A percentile compares a stretch with the other conserved stretches of the same genome.
phyloP scores from a whole-genome alignment of 2,888 invertebrate species.

The Orthosia gracilis region DNA sequence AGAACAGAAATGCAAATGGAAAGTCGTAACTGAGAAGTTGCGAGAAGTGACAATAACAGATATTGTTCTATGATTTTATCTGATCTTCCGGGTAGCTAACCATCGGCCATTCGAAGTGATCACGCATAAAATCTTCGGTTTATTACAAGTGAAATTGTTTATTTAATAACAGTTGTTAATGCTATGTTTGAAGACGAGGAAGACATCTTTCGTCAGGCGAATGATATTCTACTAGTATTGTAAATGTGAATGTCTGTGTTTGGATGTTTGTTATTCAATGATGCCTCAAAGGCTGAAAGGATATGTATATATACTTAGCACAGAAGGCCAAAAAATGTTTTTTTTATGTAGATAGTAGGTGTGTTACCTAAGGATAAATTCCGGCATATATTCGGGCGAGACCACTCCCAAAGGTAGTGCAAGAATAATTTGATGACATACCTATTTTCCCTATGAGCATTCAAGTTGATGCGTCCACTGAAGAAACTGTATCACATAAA shows the following conservation, averaged over 20 bases:
- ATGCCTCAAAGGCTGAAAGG: neutral
- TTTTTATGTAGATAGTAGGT: neutral
- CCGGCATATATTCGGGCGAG: neutral
- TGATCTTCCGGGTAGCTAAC: slow-evolving; percentile 35
- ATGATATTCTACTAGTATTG: slow-evolving; percentile 3
- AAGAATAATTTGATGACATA: slow-evolving; percentile 6
- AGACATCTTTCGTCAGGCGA: slow-evolving; percentile 37
- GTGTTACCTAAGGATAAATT: no score
- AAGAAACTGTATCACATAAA: slow-evolving; percentile 22
- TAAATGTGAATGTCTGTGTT: neutral
- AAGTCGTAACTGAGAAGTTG: slow-evolving; percentile 45
- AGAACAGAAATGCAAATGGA: slow-evolving; percentile 47
- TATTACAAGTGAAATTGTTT: slow-evolving; percentile 26
- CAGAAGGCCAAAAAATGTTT: no score
- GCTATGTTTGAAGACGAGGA: slow-evolving; percentile 18
- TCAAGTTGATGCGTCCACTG: slow-evolving; percentile 4
- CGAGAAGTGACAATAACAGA: slow-evolving; percentile 59
- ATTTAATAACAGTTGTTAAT: slow-evolving; percentile 15
- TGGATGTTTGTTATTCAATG: neutral
- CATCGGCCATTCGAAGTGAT: slow-evolving; percentile 9
- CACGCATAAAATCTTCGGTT: slow-evolving; percentile 39
- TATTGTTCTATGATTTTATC: slow-evolving; percentile 45
- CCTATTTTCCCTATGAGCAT: slow-evolving; percentile 16
- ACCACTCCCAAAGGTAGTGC: neutral
- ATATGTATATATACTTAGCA: no score